Percentiles rank a stretch among this genome's conserved stretches.
Evolutionary conservation across 2,797 vertebrate genomes (phyloP).

Genomic region (Trematomus bernacchii): DNA sequence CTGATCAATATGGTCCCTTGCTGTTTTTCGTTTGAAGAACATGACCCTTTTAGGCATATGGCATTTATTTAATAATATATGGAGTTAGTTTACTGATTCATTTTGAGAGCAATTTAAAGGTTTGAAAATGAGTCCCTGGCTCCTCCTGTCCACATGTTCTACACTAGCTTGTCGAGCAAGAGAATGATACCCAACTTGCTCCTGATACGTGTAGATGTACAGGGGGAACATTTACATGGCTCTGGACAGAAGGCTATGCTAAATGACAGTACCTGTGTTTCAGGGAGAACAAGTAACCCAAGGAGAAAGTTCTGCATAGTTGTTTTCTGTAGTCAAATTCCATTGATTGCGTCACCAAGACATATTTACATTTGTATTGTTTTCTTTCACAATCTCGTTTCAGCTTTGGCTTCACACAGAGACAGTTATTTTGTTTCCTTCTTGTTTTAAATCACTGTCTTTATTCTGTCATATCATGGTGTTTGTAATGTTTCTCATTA

Average conservation of each 20-base stretch:
- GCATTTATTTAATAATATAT: not conserved
- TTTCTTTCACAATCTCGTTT: constrained; percentile 5
- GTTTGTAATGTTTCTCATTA: constrained; percentile 17
- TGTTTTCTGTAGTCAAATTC: not conserved
- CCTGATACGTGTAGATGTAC: not conserved
- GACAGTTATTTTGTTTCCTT: not conserved
- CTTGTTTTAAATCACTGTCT: not conserved
- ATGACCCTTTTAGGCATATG: not conserved
- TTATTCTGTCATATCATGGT: not conserved
- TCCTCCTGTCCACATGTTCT: not conserved
- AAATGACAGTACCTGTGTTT: not conserved
- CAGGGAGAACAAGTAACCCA: not conserved
- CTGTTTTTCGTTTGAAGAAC: constrained; percentile 24
- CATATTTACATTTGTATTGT: constrained; percentile 11
- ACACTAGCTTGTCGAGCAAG: not conserved
- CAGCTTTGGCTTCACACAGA: not conserved
- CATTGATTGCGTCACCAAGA: not conserved
- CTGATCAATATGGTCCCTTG: constrained; percentile 41
- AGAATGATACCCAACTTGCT: not conserved
- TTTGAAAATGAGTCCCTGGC: not conserved
- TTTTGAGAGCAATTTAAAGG: not conserved
- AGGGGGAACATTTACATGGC: not conserved
- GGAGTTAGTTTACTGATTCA: not conserved
- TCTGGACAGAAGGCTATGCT: not conserved
- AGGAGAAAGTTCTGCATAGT: not conserved